Percentiles rank a stretch among this genome's conserved stretches.
phyloP scores from a whole-genome alignment of 2,797 vertebrate genomes.

The Myiothlypis coronata region DNA sequence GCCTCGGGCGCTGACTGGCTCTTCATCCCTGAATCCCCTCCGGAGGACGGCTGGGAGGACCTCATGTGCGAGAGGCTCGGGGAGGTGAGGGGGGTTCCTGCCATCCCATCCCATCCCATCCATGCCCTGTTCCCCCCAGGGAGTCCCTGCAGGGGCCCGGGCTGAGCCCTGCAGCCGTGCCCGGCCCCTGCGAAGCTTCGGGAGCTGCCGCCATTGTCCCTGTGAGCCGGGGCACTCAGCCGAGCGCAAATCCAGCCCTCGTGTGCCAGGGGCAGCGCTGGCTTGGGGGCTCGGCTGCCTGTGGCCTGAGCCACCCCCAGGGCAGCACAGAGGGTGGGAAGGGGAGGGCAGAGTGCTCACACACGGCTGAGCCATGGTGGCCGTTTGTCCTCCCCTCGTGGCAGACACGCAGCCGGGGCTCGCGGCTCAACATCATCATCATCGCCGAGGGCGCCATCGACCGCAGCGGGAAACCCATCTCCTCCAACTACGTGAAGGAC shows the following conservation, averaged over 20 bases:
- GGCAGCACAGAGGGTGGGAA: accelerated
- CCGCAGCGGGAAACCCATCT: slow-evolving; percentile 82
- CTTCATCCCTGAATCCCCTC: slow-evolving; percentile 92
- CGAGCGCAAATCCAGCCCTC: neutral
- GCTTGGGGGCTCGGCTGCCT: neutral
- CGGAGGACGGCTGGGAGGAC: slow-evolving; percentile 91
- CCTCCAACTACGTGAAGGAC: slow-evolving; percentile 88
- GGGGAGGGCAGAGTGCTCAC: neutral
- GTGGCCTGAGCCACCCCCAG: neutral
- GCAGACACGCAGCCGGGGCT: slow-evolving; percentile 90
- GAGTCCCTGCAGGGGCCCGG: accelerated
- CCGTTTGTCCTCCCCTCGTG: neutral
- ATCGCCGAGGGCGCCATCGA: slow-evolving; percentile 92
- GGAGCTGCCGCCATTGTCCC: neutral
- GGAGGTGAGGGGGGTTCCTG: slow-evolving; percentile 63
- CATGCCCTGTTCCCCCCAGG: accelerated
- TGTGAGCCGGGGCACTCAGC: neutral
- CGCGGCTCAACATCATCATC: slow-evolving; percentile 93
- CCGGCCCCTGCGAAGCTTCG: neutral
- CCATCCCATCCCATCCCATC: neutral
- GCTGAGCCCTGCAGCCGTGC: neutral
- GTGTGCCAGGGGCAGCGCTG: neutral
- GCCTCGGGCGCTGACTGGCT: slow-evolving; percentile 95
- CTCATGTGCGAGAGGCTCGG: slow-evolving; percentile 88
- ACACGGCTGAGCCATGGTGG: accelerated